Evolutionary conservation across 1,140 invertebrate species (phyloP), one percentile per base, ranked within the genome.

Genomic region (Brachionus plicatilis): DNA sequence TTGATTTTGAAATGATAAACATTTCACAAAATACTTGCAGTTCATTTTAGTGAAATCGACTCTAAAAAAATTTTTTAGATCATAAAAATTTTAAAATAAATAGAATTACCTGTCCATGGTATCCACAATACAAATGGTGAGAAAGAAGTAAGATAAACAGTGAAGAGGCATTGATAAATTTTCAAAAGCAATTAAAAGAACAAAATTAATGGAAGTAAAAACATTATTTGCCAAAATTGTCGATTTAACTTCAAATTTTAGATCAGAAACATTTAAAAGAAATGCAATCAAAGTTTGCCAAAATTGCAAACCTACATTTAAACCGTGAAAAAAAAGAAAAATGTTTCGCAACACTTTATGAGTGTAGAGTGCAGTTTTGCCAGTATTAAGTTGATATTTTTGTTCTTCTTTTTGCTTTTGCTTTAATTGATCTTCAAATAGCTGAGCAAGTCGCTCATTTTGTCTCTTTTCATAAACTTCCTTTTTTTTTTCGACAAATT

Each of bases 101-200:
- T 4, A 2, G 0, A 0, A 17, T 20, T 72, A 72, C 79, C 79
- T 60, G 24, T 82, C 79, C 53, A 82, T 60, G 3, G 79, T 65
- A 20, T 82, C 79, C 9, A 68, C 79, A 20, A 82, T 45, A 41
- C 79, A 82, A 65, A 82, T 82, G 27, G 53, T 68, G 0, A 82
- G 37, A 20, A 82, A 68, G 17, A 82, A 82, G n/a, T 82, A 82
- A 12, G 65, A 82, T 65, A 82, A 68, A 82, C 79, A 82, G 29
- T 82, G 79, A 11, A 82, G 24, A 41, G 79, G 79, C 79, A 82
- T 82, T 20, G 53, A 24, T 24, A 82, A 41, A 47, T 45, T 82
- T 41, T 68, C 53, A 45, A 82, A 82, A 33, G 66, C 20, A 76
- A 76, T 47, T 5, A 76, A 27, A 24, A 76, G 24, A 12, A 24